Conservation (phyloP, 2,797 vertebrate species). For the Glossophaga mutica region DNA sequence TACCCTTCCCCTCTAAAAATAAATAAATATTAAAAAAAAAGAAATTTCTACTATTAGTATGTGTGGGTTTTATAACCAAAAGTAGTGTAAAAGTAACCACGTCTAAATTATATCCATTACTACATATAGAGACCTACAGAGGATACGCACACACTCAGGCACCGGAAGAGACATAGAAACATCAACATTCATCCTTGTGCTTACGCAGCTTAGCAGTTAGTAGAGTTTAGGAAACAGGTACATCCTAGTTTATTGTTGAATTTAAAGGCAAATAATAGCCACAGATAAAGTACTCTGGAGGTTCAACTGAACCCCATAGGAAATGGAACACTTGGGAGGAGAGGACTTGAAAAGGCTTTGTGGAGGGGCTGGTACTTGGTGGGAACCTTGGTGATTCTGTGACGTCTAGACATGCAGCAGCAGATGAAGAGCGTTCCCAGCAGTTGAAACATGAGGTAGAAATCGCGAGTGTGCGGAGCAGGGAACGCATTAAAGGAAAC, state of each 20-base stretch:
- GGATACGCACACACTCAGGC: accelerated
- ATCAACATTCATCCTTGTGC: not conserved
- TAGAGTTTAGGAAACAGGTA: not conserved
- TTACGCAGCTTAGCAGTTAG: not conserved
- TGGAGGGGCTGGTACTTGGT: not conserved
- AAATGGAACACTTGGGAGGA: not conserved
- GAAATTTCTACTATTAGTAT: not conserved
- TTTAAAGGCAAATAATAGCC: not conserved
- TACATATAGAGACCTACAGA: not conserved
- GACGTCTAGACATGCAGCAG: not conserved
- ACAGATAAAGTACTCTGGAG: not conserved
- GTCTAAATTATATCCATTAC: not conserved
- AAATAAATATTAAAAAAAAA: no score
- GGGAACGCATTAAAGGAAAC: not conserved
- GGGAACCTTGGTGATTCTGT: not conserved
- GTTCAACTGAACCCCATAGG: not conserved
- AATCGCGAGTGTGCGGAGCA: not conserved
- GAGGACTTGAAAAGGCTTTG: not conserved
- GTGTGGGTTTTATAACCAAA: not conserved
- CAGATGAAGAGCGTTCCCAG: not conserved
- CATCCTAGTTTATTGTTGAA: not conserved
- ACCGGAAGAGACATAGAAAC: not conserved
- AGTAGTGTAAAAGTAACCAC: not conserved
- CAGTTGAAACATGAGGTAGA: not conserved
- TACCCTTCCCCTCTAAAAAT: no score